These are phyloP conservation scores for Sinopyrophorus schimmeli DNA, from an alignment of 2,888 invertebrate species.

Conservation along the genomic window DNA sequence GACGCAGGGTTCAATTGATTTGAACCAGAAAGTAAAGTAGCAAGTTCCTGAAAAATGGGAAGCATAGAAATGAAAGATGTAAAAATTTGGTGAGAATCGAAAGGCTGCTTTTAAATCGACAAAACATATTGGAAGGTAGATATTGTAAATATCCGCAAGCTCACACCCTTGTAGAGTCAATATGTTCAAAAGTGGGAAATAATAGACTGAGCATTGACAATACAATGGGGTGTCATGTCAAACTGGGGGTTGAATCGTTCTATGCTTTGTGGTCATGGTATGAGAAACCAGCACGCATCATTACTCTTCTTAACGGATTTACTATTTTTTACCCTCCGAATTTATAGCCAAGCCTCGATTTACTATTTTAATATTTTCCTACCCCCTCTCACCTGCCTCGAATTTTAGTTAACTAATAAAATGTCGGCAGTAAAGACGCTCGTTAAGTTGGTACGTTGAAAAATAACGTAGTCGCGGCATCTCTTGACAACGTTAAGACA, in stretches of 20 bases:
- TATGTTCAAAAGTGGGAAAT: conserved; percentile 53
- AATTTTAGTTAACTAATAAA: too few relatives aligned
- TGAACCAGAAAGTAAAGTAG: too few relatives aligned
- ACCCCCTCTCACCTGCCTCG: too few relatives aligned
- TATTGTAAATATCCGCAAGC: conserved; percentile 28
- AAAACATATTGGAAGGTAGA: conserved; percentile 21
- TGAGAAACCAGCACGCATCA: conserved; percentile 32
- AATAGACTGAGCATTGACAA: conserved; percentile 50
- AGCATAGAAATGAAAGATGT: too few relatives aligned
- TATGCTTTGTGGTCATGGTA: conserved; percentile 29
- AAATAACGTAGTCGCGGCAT: conserved; percentile 2
- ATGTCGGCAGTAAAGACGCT: neutral
- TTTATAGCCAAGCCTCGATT: too few relatives aligned
- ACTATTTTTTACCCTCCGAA: conserved; percentile 9
- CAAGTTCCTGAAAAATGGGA: too few relatives aligned
- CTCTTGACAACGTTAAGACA: too few relatives aligned
- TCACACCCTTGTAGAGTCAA: conserved; percentile 51
- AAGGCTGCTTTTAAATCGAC: too few relatives aligned
- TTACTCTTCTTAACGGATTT: conserved; percentile 39
- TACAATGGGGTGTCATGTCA: conserved; percentile 54
- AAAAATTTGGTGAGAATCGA: too few relatives aligned
- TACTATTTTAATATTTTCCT: neutral
- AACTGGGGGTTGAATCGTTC: conserved; percentile 37
- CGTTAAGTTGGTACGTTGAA: neutral
- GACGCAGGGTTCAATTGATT: too few relatives aligned